phyloP scores from a whole-genome alignment of 2,888 invertebrate genomes.

The Nomada ferruginata region DNA sequence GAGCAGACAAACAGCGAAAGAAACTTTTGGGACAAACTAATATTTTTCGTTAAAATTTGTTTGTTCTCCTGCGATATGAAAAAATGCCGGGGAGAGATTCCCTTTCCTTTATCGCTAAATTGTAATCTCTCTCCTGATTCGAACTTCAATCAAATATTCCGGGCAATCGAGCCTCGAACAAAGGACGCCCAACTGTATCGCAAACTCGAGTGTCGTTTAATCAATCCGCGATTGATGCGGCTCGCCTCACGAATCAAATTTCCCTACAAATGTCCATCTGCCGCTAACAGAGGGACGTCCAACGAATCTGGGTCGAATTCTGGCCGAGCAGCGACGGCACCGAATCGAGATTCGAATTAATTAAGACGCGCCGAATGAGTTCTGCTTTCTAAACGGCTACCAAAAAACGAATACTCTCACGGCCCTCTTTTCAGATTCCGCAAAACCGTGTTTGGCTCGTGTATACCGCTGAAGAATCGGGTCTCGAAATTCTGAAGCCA shows the following conservation, averaged over 20 bases:
- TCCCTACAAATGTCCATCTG: conserved; percentile 11
- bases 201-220: conserved; percentile 12
- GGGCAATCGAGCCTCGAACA: neutral
- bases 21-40: too few species aligned
- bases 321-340: neutral
- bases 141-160: neutral
- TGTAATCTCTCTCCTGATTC: neutral
- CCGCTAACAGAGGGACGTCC: neutral
- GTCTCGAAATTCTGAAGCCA: too few species aligned
- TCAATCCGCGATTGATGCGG: conserved; percentile 2
- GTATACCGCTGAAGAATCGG: too few species aligned
- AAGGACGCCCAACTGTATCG: neutral
- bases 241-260: neutral
- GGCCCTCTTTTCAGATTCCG: too few species aligned
- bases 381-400: neutral
- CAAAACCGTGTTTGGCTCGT: too few species aligned
- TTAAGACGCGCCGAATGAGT: neutral
- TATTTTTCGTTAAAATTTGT: too few species aligned
- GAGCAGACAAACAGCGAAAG: too few species aligned
- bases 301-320: neutral
- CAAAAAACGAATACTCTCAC: too few species aligned
- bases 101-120: too few species aligned
- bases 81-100: too few species aligned
- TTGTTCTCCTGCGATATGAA: too few species aligned
- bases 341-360: conserved; percentile 5